phyloP scores from a whole-genome alignment of 2,888 invertebrate species.

The Nowickia ferox region DNA sequence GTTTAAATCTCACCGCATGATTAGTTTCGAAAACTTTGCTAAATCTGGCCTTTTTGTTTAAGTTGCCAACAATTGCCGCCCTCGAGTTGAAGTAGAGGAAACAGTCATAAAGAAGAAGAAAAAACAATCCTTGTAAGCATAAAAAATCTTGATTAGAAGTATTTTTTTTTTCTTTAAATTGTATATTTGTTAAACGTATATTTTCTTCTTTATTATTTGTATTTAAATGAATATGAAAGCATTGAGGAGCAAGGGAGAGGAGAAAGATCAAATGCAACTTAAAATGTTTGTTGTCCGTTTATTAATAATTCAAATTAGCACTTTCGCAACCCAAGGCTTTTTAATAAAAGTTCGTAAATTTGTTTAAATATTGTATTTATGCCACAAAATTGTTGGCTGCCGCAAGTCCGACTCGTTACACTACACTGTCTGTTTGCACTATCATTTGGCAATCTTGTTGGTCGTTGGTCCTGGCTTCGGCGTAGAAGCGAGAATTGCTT shows the following conservation, averaged over 20 bases:
- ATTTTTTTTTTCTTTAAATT: slow-evolving; percentile 46
- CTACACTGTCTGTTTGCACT: slow-evolving; percentile 41
- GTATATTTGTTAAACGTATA: slow-evolving; percentile 53
- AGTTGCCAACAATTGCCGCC: slow-evolving; percentile 67
- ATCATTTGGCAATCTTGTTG: slow-evolving; percentile 52
- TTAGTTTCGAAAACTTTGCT: slow-evolving; percentile 77
- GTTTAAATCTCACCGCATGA: slow-evolving; percentile 83
- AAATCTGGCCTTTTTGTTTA: slow-evolving; percentile 3
- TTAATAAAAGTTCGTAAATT: slow-evolving; percentile 16
- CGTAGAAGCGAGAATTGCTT: slow-evolving; percentile 44
- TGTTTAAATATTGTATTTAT: slow-evolving; percentile 24
- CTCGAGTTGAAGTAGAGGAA: slow-evolving; percentile 54
- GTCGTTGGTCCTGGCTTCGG: slow-evolving; percentile 35
- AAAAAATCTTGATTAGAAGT: slow-evolving; percentile 70
- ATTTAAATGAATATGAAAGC: slow-evolving; percentile 43
- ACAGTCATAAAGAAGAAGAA: slow-evolving; percentile 18
- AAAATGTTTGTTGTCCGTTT: slow-evolving; percentile 74
- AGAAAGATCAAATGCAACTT: slow-evolving; percentile 24
- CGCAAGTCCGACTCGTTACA: slow-evolving; percentile 24
- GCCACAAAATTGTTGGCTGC: slow-evolving; percentile 18
- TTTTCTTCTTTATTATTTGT: slow-evolving; percentile 34
- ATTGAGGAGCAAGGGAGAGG: background rate
- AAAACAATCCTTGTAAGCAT: slow-evolving; percentile 12
- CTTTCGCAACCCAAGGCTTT: slow-evolving; percentile 78
- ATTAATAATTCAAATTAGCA: slow-evolving; percentile 83